A percentile compares a stretch with the other conserved stretches of the same genome.
These are phyloP conservation scores for Hymenopus coronatus DNA, from an alignment of 2,888 invertebrate genomes.

Conservation along the genomic window DNA sequence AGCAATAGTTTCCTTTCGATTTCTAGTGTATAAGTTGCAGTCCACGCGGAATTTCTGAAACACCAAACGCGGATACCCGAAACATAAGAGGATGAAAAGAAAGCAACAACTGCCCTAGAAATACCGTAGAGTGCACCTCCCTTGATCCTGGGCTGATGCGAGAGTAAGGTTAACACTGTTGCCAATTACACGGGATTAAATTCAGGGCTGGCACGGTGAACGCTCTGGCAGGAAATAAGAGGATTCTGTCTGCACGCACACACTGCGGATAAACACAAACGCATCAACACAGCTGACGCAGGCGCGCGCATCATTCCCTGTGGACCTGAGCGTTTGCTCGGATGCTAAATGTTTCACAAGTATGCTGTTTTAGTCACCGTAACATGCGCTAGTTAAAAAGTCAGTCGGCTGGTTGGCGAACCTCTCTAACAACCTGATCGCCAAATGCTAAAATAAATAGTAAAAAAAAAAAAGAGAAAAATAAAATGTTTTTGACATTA, in stretches of 20 bases:
- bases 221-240: not conserved
- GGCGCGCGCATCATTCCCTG: too few species aligned
- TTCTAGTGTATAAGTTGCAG: too few species aligned
- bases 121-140: too few species aligned
- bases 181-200: not conserved
- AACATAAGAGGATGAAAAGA: not conserved
- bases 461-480: not conserved
- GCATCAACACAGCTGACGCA: not conserved
- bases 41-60: too few species aligned
- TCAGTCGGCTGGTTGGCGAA: not conserved
- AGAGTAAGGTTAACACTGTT: not conserved
- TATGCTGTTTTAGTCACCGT: too few species aligned
- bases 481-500: not conserved
- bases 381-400: not conserved
- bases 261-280: not conserved
- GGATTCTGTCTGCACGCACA: not conserved
- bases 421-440: not conserved
- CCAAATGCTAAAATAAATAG: not conserved
- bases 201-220: not conserved
- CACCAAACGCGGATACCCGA: not conserved
- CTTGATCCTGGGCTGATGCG: not conserved
- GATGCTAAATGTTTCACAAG: not conserved
- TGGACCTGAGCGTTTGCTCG: too few species aligned
- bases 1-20: too few species aligned
- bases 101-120: not conserved